phyloP scores from a whole-genome alignment of 2,797 vertebrate genomes.

The Tragelaphus eurycerus region DNA sequence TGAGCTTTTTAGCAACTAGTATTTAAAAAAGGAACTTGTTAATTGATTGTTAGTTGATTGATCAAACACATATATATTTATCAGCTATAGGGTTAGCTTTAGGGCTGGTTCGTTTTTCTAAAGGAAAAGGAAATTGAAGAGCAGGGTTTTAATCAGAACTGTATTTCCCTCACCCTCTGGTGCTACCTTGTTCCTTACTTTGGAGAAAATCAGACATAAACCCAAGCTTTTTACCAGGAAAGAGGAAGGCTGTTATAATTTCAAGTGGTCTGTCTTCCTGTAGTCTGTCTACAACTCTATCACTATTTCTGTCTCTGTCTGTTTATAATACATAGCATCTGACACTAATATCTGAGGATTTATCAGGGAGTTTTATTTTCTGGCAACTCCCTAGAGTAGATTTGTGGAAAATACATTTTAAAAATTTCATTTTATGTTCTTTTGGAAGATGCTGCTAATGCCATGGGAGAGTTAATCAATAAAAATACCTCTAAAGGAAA shows the following conservation, averaged over 20 bases:
- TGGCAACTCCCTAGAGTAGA: background rate
- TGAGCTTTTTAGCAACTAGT: background rate
- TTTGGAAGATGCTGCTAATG: constrained; percentile 13
- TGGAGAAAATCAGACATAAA: background rate
- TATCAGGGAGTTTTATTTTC: background rate
- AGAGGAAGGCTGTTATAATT: background rate
- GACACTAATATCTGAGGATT: background rate
- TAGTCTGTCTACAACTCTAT: background rate
- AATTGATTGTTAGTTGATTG: background rate
- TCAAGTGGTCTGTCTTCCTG: background rate
- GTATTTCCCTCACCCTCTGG: background rate
- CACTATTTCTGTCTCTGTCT: background rate
- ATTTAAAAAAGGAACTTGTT: background rate
- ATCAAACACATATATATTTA: background rate
- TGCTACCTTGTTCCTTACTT: background rate
- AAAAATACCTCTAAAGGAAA: background rate
- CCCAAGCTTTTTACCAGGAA: background rate
- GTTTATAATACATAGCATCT: background rate
- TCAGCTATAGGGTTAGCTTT: background rate
- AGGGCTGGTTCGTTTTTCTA: background rate
- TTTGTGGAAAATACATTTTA: background rate
- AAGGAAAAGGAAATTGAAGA: background rate
- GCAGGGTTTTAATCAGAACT: background rate
- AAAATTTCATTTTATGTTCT: background rate
- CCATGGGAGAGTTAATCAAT: background rate